These are phyloP conservation scores for Athalia rosae DNA, from an alignment of 2,888 invertebrate genomes.

Conservation along the genomic window DNA sequence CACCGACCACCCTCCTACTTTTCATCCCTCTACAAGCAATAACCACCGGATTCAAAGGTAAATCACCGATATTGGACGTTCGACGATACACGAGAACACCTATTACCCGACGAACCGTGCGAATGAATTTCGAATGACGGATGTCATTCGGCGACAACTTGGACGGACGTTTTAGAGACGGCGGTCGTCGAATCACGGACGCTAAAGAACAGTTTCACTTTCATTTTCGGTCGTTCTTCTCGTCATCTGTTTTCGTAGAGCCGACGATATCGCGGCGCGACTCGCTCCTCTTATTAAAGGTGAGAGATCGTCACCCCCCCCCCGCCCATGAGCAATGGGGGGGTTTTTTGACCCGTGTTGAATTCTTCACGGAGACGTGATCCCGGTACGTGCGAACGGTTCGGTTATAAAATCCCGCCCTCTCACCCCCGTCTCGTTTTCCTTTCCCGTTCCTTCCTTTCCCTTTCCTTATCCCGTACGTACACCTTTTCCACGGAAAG, in stretches of 20 bases:
- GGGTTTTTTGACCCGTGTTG: too few species aligned
- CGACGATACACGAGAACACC: conserved; percentile 53
- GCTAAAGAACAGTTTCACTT: too few species aligned
- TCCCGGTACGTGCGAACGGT: too few species aligned
- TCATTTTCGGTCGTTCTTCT: too few species aligned
- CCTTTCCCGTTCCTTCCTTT: not conserved
- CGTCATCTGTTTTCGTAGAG: too few species aligned
- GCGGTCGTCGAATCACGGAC: not conserved
- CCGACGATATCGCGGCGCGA: too few species aligned
- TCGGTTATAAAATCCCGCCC: too few species aligned
- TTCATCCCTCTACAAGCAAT: conserved; percentile 58
- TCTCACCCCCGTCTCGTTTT: not conserved
- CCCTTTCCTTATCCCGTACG: not conserved
- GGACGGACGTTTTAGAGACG: not conserved
- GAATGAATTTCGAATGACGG: not conserved
- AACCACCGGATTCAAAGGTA: conserved; percentile 62
- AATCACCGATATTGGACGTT: conserved; percentile 66
- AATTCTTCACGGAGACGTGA: too few species aligned
- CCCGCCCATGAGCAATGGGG: too few species aligned
- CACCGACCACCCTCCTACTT: not conserved
- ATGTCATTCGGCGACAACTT: not conserved
- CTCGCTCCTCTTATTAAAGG: too few species aligned
- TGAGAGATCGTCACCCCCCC: too few species aligned
- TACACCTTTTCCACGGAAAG: not conserved
- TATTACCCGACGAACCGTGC: not conserved